Evolutionary conservation across 1,140 invertebrate genomes (phyloP).

Genomic region (Paralvinella palmiformis): DNA sequence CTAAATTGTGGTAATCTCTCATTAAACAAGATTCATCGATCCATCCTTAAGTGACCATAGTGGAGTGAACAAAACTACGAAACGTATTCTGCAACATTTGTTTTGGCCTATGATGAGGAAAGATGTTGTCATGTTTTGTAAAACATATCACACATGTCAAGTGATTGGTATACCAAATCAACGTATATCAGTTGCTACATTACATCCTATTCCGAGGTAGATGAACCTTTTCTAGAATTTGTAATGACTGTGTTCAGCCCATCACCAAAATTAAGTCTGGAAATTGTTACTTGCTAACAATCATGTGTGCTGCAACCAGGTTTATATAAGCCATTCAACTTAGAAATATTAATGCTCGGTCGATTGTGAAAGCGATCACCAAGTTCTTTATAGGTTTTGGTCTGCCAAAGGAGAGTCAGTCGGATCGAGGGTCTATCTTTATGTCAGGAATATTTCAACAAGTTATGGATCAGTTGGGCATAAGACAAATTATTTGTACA

Average conservation of each 20-base stretch:
- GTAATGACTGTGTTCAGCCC: constrained; percentile 12
- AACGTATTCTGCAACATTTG: constrained; percentile 4
- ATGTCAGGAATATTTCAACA: too few relatives aligned
- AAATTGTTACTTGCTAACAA: constrained; percentile 6
- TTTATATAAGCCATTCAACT: constrained; percentile 1
- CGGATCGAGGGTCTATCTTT: constrained; percentile 13
- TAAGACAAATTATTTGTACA: neutral
- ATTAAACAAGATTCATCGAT: too few relatives aligned
- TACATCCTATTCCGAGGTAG: constrained; percentile 7
- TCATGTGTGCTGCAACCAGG: constrained; percentile 7
- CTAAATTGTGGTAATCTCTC: too few relatives aligned
- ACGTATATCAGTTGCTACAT: neutral
- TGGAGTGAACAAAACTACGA: constrained; percentile 2
- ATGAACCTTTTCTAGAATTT: constrained; percentile 1
- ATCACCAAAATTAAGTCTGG: constrained; percentile 3
- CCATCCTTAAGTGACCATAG: constrained; percentile 4
- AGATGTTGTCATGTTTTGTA: constrained; percentile 1
- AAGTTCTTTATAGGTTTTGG: constrained; percentile 1
- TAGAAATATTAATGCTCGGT: constrained; percentile 8
- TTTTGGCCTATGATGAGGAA: constrained; percentile 9
- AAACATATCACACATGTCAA: constrained; percentile 11
- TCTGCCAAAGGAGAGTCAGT: constrained; percentile 3
- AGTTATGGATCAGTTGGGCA: neutral
- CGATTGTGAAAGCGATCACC: neutral
- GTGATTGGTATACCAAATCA: constrained; percentile 12